Evolutionary conservation across 1,140 invertebrate genomes (phyloP), one percentile per base, ranked within the genome.

Genomic region (Hermetia illucens): DNA sequence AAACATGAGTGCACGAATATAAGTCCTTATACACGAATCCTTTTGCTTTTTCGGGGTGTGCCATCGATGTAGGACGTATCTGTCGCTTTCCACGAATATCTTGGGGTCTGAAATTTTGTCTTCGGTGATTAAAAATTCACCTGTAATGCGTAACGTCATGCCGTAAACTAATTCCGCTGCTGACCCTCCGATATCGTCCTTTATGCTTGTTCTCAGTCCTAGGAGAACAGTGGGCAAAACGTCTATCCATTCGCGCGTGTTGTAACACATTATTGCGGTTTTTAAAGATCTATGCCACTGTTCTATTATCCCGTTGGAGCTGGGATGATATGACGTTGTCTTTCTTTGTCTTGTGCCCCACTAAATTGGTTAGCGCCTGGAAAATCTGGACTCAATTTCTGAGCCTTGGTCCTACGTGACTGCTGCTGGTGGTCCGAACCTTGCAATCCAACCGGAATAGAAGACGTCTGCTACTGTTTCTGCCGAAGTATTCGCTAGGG

Each of bases 281-380:
- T 61, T 59, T 4, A 60, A 21, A 6, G 41, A 40, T 3, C 53
- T 29, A 33, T 61, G 49, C 3, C 43, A 44, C 2, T 49, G 24
- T 36, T 61, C 54, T 9, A 60, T 35, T 19, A 53, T 25, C 3
- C 53, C 55, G 17, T 59, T 58, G 0, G 45, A 36, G 18, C 40
- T 32, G 6, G 45, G 48, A 30, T 56, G 50, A 35, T 51, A 53
- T 2, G 41, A 25, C 15, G 43, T 45, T 2, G 43, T 45, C n/a
- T 43, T n/a, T n/a, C n/a, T n/a, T n/a, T n/a, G n/a, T n/a, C n/a
- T n/a, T n/a, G n/a, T n/a, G n/a, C n/a, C n/a, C n/a, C n/a, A n/a
- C n/a, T n/a, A n/a, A n/a, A n/a, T n/a, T n/a, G n/a, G n/a, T n/a
- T n/a, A n/a, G n/a, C n/a, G n/a, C n/a, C n/a, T n/a, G n/a, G n/a